Base-by-base conservation (phyloP, 2,888 invertebrate genomes). In the Craniophora ligustri region DNA sequence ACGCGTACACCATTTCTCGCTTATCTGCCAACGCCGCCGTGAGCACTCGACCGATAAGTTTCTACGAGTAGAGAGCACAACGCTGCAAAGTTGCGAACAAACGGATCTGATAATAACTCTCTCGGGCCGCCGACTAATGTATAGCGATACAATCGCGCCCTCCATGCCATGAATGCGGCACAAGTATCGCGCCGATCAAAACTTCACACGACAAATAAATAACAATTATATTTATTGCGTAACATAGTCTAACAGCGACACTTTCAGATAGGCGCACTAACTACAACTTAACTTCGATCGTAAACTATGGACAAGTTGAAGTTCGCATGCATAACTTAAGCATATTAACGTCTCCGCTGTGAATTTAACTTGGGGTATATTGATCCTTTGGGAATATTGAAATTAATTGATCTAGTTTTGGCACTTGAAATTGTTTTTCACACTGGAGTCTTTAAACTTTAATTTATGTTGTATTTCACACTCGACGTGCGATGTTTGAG, bases 241-340 rank as follows among this genome's bases (percentile, higher is more conserved):
- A 74, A 80, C 77, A 77, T 72, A 75, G 72, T 68, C 72, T 78
- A 81, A 69, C 72, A 79, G 79, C 80, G 76, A 81, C 82, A 78
- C 75, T 80, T 67, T 57, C 74, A 76, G 78, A 78, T 79, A 76
- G 66, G 72, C 75, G 58, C 72, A 75, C 74, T 73, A 82, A 79
- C 78, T 82, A 62, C 40, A 67, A 78, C 78, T 83, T 84, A 87
- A 87, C 84, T 88, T 84, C 63, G 78, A 77, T 82, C 82, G 76
- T 84, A 87, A n/a, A 87, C 86, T 85, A 82, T 79, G 72, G 63
- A 69, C 72, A 85, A 86, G 81, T 83, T 83, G 62, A 87, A 86
- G 80, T 88, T 88, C 74, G 78, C 81, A 86, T 84, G 84, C 86
- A 82, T 86, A 86, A 87, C 84, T 89, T 88, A 85, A 86, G 83